These are phyloP conservation scores for Andrena fulva DNA, from an alignment of 2,888 invertebrate species.

Conservation along the genomic window DNA sequence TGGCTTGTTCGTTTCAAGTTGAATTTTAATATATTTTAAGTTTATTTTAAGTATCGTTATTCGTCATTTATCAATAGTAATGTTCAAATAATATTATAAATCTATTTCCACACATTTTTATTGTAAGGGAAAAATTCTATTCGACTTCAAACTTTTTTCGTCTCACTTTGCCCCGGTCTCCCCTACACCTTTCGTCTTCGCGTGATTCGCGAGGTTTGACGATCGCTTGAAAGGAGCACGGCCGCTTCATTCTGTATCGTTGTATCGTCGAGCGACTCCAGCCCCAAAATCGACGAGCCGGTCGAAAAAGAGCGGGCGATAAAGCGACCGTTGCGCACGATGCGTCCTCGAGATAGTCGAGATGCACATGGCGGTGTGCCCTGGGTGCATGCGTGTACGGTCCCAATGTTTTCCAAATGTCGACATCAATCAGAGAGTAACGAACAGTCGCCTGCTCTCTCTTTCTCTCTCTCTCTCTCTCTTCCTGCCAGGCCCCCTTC, in stretches of 20 bases:
- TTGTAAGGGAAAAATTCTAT: too few species aligned
- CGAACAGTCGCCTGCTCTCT: conserved; percentile 51
- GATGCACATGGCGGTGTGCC: conserved; percentile 56
- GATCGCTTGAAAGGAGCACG: too few species aligned
- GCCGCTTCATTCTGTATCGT: not conserved
- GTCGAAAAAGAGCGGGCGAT: conserved; percentile 45
- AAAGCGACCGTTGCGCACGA: conserved; percentile 39
- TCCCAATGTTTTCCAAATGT: conserved; percentile 85
- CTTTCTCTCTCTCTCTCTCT: conserved; percentile 5
- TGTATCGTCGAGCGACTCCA: conserved; percentile 14
- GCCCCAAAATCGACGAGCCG: conserved; percentile 38
- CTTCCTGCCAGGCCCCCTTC: not conserved
- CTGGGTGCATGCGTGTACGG: conserved; percentile 47
- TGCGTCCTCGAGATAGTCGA: conserved; percentile 50
- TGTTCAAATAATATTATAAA: too few species aligned
- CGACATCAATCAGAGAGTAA: conserved; percentile 75
- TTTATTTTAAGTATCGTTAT: too few species aligned
- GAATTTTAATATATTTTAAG: too few species aligned
- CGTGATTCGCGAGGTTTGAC: too few species aligned
- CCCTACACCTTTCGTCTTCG: too few species aligned
- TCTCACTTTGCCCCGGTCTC: too few species aligned
- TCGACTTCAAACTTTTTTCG: too few species aligned
- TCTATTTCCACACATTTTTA: too few species aligned
- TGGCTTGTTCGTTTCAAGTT: too few species aligned
- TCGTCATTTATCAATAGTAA: too few species aligned